Evolutionary conservation across 2,113 vertebrate genomes (phyloP), one percentile per base, ranked within the genome.

Genomic region (Oxyruncus cristatus): DNA sequence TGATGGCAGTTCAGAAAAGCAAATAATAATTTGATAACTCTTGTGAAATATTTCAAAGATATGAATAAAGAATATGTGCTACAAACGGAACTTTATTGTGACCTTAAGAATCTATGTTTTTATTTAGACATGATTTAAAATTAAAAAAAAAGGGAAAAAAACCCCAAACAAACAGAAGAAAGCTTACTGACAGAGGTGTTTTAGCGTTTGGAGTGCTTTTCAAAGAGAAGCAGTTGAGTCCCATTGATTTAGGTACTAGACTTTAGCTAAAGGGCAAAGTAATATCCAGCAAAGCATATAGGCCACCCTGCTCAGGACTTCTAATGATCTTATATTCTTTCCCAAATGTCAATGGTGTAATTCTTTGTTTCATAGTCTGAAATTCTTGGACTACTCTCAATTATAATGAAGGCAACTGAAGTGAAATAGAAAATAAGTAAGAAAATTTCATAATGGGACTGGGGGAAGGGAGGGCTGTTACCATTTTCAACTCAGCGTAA

Each of bases 341-440:
- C 82, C 62, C 58, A 96, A 95, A 95, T 96, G 91, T 94, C 95
- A 96, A 3, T 92, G 71, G 74, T 77, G 78, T 95, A 96, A 96
- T 94, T 96, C 89, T 93, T 91, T 92, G 71, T 94, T 95, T 91
- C 93, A 92, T 67, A 83, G 58, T 71, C 71, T 76, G 85, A 88
- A 88, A 95, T 96, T 52, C 37, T 85, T 65, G 49, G 70, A 53
- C 58, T 77, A 81, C 59, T 89, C 59, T 89, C 88, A 95, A 65
- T 72, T 91, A 65, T 74, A 88, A 74, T 84, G 86, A 91, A 91
- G 80, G 68, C 39, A 93, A 84, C 52, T n/a, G 68, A 80, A 84
- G 72, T 35, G 50, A 93, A 86, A 86, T 50, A 73, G 66, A 80
- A 89, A 92, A 93, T 71, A 74, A 61, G 41, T 23, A 41, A 24